Evolutionary conservation across 2,888 invertebrate species (phyloP).

Genomic region (Drosophila limbata): DNA sequence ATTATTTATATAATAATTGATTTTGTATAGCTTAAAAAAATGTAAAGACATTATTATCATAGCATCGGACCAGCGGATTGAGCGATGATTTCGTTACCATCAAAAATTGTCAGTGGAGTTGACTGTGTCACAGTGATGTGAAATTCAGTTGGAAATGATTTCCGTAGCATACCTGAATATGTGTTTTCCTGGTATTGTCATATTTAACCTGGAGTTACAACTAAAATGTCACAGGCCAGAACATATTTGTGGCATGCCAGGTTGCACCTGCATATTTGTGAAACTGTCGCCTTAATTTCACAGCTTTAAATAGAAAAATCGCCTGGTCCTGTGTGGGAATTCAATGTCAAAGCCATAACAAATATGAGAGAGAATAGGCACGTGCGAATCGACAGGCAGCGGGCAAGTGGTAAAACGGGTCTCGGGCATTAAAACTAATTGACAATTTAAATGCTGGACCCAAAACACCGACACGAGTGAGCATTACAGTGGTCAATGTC

Average conservation of each 20-base stretch:
- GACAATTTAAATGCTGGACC: constrained; percentile 63
- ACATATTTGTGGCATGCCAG: constrained; percentile 1
- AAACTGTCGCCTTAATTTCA: constrained; percentile 7
- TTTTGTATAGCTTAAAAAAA: too few species aligned
- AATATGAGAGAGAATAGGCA: constrained; percentile 17
- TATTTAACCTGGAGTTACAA: too few species aligned
- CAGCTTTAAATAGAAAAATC: background rate
- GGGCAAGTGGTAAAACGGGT: constrained; percentile 57
- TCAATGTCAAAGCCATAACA: constrained; percentile 1
- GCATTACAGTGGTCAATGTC: constrained; percentile 1
- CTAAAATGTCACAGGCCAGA: background rate
- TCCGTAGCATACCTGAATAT: too few species aligned
- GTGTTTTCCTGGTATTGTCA: background rate
- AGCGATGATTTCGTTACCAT: too few species aligned
- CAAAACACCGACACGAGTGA: constrained; percentile 7
- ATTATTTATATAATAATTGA: too few species aligned
- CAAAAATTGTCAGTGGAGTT: too few species aligned
- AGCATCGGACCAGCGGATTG: too few species aligned
- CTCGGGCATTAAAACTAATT: constrained; percentile 69
- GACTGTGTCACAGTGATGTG: too few species aligned
- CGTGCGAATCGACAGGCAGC: constrained; percentile 41
- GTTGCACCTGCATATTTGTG: constrained; percentile 4
- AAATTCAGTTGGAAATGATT: too few species aligned
- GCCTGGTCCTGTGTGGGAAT: background rate
- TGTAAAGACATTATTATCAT: too few species aligned